A percentile compares a stretch with the other conserved stretches of the same genome.
These are phyloP conservation scores for Trinectes maculatus DNA, from an alignment of 2,113 vertebrate species.

Conservation along the genomic window DNA sequence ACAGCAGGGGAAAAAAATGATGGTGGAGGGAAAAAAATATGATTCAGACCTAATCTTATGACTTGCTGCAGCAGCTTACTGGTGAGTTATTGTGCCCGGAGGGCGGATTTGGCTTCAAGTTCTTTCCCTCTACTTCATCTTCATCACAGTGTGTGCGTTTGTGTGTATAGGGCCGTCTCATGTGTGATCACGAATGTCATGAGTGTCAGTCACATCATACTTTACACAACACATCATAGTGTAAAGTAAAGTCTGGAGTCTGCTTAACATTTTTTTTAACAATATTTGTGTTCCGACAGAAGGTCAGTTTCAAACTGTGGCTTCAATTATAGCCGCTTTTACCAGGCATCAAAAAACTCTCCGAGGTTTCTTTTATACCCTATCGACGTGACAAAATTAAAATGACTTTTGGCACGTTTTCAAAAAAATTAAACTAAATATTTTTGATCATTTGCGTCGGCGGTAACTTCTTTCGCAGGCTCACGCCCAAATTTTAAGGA, in stretches of 20 bases:
- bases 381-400: conserved; percentile 3
- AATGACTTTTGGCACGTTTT: neutral
- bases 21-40: conserved; percentile 55
- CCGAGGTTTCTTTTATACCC: conserved; percentile 4
- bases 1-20: conserved; percentile 69
- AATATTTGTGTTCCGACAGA: conserved; percentile 10
- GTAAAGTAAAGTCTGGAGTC: no score
- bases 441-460: neutral
- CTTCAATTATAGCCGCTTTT: conserved; percentile 14
- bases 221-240: no score
- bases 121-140: conserved; percentile 59
- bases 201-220: neutral
- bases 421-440: neutral
- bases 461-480: neutral
- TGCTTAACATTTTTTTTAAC: conserved; percentile 1
- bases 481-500: neutral
- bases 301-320: conserved; percentile 33
- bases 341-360: neutral
- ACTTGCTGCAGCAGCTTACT: conserved; percentile 67
- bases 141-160: conserved; percentile 61
- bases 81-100: conserved; percentile 74
- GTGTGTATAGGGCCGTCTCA: neutral
- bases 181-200: conserved; percentile 13
- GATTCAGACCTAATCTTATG: conserved; percentile 75
- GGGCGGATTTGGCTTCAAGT: conserved; percentile 67